Evolutionary conservation across 2,113 vertebrate species (phyloP), one percentile per base, ranked within the genome.

Genomic region (Rana temporaria): DNA sequence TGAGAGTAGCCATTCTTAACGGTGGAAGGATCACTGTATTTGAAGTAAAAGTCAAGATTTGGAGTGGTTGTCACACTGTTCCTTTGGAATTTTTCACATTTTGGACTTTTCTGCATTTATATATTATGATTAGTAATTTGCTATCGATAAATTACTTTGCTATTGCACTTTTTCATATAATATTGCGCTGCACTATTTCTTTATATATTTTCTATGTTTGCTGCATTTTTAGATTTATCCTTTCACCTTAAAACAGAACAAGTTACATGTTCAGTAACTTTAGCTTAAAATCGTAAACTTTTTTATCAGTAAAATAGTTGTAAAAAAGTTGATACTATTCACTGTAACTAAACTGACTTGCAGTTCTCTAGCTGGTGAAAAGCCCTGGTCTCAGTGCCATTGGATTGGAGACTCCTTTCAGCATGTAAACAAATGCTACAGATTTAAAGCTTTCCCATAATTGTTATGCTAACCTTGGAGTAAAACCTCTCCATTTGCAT

Each of bases 391-490:
- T 90, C 84, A 68, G 86, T 89, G 93, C 93, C 92, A 91, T 90
- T 90, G 90, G 92, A 87, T 91, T 93, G 91, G 86, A 92, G 90
- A 88, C 85, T 93, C 93, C 95, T 97, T 98, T 98, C 96, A 98
- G 95, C 93, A 34, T 88, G 93, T 97, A 96, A 97, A 97, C 96
- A 97, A 97, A 97, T 94, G 96, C 95, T 93, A 94, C 91, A 95
- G 96, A 97, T 97, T 96, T 96, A 94, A 97, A 96, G 96, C 96
- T 96, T 97, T 97, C 96, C 94, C 96, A 97, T 96, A 93, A 97
- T 97, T 97, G 96, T 97, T 96, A 97, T 97, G 97, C 97, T 98
- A 98, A 98, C 97, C 96, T 97, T 96, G 94, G 95, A 95, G 95
- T 89, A 86, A 94, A 96, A 95, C 95, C 95, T 94, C 94, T 90